These are phyloP conservation scores for Drosophila albomicans DNA, from an alignment of 1,140 invertebrate species.

Conservation along the genomic window DNA sequence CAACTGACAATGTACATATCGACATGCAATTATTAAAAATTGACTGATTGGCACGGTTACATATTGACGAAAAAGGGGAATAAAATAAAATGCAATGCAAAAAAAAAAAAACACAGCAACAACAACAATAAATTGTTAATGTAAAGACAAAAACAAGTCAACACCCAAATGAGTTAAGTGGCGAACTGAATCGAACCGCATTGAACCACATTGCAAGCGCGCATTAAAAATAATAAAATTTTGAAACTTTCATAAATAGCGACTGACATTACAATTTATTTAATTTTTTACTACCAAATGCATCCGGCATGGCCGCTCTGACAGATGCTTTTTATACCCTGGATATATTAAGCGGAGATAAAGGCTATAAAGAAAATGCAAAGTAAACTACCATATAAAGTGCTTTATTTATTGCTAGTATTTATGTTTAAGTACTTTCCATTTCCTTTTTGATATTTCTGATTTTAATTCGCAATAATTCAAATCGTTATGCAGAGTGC, in stretches of 20 bases:
- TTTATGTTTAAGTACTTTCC: neutral
- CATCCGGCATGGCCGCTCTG: neutral
- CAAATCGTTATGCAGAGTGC: too few relatives aligned
- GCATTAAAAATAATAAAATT: conserved; percentile 75
- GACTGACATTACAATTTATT: conserved; percentile 54
- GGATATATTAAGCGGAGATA: neutral
- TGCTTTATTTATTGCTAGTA: neutral
- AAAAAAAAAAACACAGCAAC: neutral
- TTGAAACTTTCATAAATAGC: conserved; percentile 62
- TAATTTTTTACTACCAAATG: conserved; percentile 33
- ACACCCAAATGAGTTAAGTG: conserved; percentile 72
- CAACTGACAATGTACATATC: conserved; percentile 53
- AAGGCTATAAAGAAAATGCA: neutral
- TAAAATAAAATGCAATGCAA: conserved; percentile 21
- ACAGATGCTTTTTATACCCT: conserved; percentile 20
- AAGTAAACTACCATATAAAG: neutral
- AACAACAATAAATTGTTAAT: neutral
- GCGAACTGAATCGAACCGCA: conserved; percentile 54
- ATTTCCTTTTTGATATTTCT: neutral
- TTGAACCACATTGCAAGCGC: conserved; percentile 46
- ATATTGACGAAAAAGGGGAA: conserved; percentile 31
- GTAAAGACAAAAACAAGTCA: conserved; percentile 47
- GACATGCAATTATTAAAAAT: conserved; percentile 58
- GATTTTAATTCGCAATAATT: neutral
- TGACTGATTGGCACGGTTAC: conserved; percentile 51